These are phyloP conservation scores for Notothenia rossii DNA, from an alignment of 2,113 vertebrate genomes.

Conservation along the genomic window DNA sequence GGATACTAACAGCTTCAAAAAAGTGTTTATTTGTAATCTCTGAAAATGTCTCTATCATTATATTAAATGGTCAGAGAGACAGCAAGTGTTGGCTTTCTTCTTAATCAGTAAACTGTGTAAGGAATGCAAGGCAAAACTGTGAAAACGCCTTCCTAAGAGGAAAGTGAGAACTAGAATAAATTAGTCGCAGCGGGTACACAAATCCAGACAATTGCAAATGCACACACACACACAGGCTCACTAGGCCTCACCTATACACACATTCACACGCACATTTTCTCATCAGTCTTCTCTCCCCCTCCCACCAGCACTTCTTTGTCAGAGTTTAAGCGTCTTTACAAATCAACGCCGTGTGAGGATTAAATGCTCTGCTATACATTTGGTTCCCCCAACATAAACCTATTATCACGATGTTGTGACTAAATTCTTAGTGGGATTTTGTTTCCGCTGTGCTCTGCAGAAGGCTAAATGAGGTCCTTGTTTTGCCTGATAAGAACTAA, in stretches of 20 bases:
- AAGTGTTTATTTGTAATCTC: constrained; percentile 28
- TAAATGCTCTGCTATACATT: constrained; percentile 71
- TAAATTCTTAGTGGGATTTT: constrained; percentile 57
- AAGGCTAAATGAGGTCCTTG: constrained; percentile 50
- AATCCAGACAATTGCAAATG: constrained; percentile 21
- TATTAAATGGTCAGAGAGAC: background rate
- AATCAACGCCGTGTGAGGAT: constrained; percentile 70
- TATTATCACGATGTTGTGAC: constrained; percentile 64
- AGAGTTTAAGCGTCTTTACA: constrained; percentile 67
- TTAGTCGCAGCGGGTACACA: constrained; percentile 47
- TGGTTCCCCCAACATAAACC: constrained; percentile 56
- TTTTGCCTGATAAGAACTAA: constrained; percentile 51
- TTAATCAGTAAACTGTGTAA: constrained; percentile 40
- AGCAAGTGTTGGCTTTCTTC: constrained; percentile 11
- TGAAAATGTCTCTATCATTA: constrained; percentile 19
- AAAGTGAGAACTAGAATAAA: constrained; percentile 60
- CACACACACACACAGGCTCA: background rate
- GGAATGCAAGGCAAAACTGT: constrained; percentile 42
- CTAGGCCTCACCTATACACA: constrained; percentile 23
- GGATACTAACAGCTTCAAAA: constrained; percentile 28
- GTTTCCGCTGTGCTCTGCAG: constrained; percentile 38
- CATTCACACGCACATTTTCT: constrained; percentile 33
- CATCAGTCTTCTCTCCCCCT: constrained; percentile 50
- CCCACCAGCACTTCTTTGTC: constrained; percentile 62
- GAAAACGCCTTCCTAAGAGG: constrained; percentile 43